Conservation (phyloP, 1,140 invertebrate genomes). For the Caenorhabditis brenneri region DNA sequence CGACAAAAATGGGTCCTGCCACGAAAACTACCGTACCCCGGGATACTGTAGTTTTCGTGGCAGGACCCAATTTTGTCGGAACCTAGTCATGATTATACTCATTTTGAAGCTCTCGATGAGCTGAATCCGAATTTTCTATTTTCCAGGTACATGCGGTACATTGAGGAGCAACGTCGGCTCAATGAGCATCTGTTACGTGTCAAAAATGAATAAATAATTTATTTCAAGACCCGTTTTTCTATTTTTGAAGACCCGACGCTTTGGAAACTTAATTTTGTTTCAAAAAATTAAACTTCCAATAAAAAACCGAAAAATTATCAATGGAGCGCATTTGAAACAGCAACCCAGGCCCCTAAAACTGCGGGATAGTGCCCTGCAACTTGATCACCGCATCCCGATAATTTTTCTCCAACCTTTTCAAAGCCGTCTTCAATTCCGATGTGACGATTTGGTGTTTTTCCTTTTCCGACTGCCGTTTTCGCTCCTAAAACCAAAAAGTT, state of each 20-base stretch:
- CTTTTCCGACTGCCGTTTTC: not conserved
- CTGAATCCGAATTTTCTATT: not conserved
- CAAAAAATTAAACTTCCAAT: not conserved
- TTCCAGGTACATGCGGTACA: not conserved
- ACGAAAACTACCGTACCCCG: not conserved
- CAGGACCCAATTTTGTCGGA: too few relatives aligned
- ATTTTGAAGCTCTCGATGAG: not conserved
- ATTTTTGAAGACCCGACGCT: too few relatives aligned
- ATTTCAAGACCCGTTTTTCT: not conserved
- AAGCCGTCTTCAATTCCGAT: not conserved
- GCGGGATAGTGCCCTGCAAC: not conserved
- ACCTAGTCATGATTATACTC: too few relatives aligned
- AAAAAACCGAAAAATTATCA: not conserved
- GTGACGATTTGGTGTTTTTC: not conserved
- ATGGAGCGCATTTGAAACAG: not conserved
- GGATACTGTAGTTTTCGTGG: too few relatives aligned
- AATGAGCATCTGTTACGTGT: not conserved
- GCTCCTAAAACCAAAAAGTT: not conserved
- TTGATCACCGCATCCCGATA: not conserved
- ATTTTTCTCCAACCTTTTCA: not conserved
- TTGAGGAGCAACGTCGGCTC: not conserved
- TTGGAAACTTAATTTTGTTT: too few relatives aligned
- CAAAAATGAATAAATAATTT: not conserved
- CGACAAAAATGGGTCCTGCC: not conserved
- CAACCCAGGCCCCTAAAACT: not conserved